A percentile compares a stretch with the other conserved stretches of the same genome.
phyloP scores from a whole-genome alignment of 2,888 invertebrate species.

The Drosophila barbarae region DNA sequence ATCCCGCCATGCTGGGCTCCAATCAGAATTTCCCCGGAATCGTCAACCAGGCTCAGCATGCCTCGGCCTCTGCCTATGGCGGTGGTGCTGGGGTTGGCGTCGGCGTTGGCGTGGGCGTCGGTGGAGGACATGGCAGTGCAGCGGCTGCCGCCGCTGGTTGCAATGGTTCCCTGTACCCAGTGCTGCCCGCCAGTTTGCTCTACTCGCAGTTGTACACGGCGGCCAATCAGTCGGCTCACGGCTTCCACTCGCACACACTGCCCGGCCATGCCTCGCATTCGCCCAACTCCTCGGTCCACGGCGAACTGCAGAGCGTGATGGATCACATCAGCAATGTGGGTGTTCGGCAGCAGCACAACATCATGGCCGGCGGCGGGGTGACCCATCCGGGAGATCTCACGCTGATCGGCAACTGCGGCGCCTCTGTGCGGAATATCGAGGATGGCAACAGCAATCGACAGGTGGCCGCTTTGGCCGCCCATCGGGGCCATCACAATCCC shows the following conservation, averaged over 20 bases:
- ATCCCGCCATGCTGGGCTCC: slow-evolving; percentile 73
- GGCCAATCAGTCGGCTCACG: slow-evolving; percentile 86
- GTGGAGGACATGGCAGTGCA: slow-evolving; percentile 63
- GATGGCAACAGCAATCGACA: slow-evolving; percentile 79
- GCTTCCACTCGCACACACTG: slow-evolving; percentile 86
- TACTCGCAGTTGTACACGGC: slow-evolving; percentile 92
- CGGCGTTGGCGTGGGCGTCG: slow-evolving; percentile 81
- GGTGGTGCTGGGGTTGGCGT: slow-evolving; percentile 80
- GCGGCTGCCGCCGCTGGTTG: slow-evolving; percentile 81
- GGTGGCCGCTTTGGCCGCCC: slow-evolving; percentile 78
- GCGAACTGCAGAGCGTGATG: slow-evolving; percentile 88
- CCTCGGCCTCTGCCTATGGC: slow-evolving; percentile 78
- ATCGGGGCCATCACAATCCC: slow-evolving; percentile 79
- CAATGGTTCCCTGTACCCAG: slow-evolving; percentile 88
- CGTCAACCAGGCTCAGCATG: slow-evolving; percentile 81
- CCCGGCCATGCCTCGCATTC: slow-evolving; percentile 82
- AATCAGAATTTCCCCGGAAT: slow-evolving; percentile 81
- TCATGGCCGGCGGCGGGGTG: slow-evolving; percentile 80
- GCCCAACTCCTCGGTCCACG: slow-evolving; percentile 83
- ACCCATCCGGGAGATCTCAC: slow-evolving; percentile 79
- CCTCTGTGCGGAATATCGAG: slow-evolving; percentile 79
- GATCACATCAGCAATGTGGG: slow-evolving; percentile 86
- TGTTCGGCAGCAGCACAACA: slow-evolving; percentile 80
- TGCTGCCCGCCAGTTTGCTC: slow-evolving; percentile 88
- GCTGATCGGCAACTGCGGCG: slow-evolving; percentile 79